Evolutionary conservation across 2,888 invertebrate species (phyloP).

Genomic region (Siphlonurus alternatus): DNA sequence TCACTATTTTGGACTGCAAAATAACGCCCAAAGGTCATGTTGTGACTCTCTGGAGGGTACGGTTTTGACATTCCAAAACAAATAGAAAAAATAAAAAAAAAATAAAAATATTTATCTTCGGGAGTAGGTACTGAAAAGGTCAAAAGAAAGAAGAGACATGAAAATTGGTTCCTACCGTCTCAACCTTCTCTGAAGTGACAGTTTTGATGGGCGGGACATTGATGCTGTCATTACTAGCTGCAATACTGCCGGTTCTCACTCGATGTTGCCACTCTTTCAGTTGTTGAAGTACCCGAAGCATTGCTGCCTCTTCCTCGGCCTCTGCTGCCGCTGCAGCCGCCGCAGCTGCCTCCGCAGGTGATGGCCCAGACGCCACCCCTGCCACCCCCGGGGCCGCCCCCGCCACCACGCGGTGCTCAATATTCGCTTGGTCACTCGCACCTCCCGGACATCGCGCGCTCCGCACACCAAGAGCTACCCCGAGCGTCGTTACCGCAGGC

Average conservation of each 20-base stretch:
- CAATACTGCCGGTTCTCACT: slow-evolving; percentile 10
- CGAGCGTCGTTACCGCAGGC: neutral
- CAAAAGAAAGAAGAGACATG: too few relatives aligned
- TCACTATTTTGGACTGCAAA: too few relatives aligned
- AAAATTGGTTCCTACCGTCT: neutral
- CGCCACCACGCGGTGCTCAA: neutral
- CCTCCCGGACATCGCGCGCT: neutral
- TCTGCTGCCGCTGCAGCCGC: slow-evolving; percentile 23
- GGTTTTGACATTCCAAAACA: too few relatives aligned
- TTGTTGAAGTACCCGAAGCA: slow-evolving; percentile 12
- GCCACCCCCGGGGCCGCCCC: slow-evolving; percentile 22
- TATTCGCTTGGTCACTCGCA: neutral
- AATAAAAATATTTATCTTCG: too few relatives aligned
- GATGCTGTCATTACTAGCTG: neutral
- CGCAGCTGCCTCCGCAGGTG: slow-evolving; percentile 19
- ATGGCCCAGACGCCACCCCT: slow-evolving; percentile 21
- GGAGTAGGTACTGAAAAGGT: too few relatives aligned
- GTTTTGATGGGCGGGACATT: neutral
- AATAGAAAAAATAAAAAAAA: too few relatives aligned
- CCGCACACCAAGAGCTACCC: neutral
- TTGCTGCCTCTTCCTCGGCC: slow-evolving; percentile 17
- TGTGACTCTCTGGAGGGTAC: too few relatives aligned
- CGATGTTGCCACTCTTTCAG: slow-evolving; percentile 13
- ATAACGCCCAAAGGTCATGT: too few relatives aligned
- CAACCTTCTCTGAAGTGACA: neutral